These are phyloP conservation scores for Tympanuchus pallidicinctus DNA, from an alignment of 2,113 vertebrate genomes.

Conservation along the genomic window DNA sequence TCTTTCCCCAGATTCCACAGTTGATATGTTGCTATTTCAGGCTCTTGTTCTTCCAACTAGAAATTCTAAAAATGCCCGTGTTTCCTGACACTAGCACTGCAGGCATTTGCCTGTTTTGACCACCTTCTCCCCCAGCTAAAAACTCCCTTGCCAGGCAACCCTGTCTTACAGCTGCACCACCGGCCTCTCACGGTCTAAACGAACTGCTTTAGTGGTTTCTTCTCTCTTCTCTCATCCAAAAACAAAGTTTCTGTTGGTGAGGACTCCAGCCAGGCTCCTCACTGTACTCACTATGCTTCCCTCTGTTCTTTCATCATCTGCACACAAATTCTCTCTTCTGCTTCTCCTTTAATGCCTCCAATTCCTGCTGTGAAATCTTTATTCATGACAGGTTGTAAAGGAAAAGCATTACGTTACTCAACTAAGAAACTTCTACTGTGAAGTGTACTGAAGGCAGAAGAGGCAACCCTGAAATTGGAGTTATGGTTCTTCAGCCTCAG, in stretches of 20 bases:
- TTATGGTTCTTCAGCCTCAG: not conserved
- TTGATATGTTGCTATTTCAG: not conserved
- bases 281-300: not conserved
- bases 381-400: fast-evolving
- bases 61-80: not conserved
- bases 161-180: not conserved
- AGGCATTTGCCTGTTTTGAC: not conserved
- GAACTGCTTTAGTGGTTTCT: not conserved
- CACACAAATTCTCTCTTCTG: not conserved
- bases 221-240: not conserved
- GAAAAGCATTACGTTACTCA: not conserved
- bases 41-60: not conserved
- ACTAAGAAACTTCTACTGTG: not conserved
- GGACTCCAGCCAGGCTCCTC: conserved; percentile 27
- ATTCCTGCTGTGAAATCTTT: not conserved
- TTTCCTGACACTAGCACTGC: not conserved
- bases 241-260: not conserved
- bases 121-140: not conserved
- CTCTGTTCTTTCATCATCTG: not conserved
- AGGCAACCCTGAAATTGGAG: not conserved
- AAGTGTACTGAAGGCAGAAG: not conserved
- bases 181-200: not conserved
- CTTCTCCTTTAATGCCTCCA: not conserved
- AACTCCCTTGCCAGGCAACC: not conserved
- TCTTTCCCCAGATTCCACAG: not conserved